Evolutionary conservation across 2,113 vertebrate genomes (phyloP).

Genomic region (Paradoxurus hermaphroditus): DNA sequence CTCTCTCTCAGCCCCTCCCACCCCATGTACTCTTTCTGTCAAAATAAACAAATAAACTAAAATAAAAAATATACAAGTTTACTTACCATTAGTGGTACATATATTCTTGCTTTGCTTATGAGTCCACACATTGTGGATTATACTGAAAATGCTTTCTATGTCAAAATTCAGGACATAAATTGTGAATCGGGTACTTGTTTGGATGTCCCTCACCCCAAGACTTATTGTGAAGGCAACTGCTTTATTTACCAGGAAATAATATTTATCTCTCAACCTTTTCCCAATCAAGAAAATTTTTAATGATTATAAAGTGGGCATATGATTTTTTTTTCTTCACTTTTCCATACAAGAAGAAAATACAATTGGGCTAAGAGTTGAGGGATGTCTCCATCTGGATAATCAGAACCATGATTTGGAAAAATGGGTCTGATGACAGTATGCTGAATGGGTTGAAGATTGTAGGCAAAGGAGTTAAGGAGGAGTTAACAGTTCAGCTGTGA

Average conservation of each 20-base stretch:
- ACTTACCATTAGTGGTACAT: background rate
- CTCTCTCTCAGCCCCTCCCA: too few species aligned
- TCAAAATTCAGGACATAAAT: slow-evolving; percentile 6
- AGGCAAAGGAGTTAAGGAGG: background rate
- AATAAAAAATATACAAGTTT: background rate
- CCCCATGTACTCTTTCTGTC: too few species aligned
- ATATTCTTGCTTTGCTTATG: background rate
- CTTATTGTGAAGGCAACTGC: background rate
- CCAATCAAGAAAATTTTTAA: background rate
- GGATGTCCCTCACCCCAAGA: background rate
- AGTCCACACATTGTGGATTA: background rate
- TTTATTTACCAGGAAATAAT: slow-evolving; percentile 28
- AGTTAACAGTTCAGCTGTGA: background rate
- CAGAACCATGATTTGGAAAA: background rate
- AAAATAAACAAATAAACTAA: too few species aligned
- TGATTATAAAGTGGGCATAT: background rate
- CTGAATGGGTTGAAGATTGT: background rate
- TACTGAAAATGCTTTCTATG: background rate
- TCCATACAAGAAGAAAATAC: slow-evolving; percentile 16
- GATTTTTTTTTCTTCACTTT: slow-evolving; percentile 12
- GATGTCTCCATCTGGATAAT: background rate
- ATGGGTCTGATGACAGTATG: background rate
- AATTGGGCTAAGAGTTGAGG: background rate
- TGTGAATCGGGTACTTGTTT: background rate
- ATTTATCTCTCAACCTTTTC: background rate